These are phyloP conservation scores for Campylomormyrus numenius DNA, from an alignment of 2,113 vertebrate species.

Conservation along the genomic window DNA sequence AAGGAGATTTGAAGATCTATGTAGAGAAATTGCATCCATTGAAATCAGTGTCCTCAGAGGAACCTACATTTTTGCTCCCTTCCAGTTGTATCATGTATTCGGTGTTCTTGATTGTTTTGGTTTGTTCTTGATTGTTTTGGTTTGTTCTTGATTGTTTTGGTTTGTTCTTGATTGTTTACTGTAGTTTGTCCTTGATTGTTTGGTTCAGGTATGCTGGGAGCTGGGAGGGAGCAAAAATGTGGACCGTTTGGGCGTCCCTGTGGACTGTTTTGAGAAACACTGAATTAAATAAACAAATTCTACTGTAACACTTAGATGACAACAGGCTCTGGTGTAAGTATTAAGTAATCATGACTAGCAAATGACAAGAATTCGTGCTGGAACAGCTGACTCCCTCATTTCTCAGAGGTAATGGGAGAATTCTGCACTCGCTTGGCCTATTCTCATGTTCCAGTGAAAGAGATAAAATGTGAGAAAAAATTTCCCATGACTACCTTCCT, in stretches of 20 bases:
- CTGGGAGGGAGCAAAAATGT: not conserved
- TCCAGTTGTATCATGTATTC: not conserved
- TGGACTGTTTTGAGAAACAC: not conserved
- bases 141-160: no score
- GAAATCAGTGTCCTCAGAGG: not conserved
- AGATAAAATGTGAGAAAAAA: not conserved
- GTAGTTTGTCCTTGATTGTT: not conserved
- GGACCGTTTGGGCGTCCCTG: not conserved
- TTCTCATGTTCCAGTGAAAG: not conserved
- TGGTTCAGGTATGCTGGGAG: not conserved
- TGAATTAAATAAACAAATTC: not conserved
- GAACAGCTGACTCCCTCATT: not conserved
- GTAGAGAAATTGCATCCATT: not conserved
- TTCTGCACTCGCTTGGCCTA: not conserved
- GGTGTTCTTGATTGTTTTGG: not conserved
- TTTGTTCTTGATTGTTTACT: no score
- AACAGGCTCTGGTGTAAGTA: not conserved
- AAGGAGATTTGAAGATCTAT: not conserved
- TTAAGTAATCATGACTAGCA: not conserved
- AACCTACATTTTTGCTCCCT: not conserved
- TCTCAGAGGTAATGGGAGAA: not conserved
- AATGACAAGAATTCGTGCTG: not conserved
- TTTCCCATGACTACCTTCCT: not conserved
- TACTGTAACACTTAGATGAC: not conserved
- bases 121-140: not conserved